phyloP scores from a whole-genome alignment of 2,888 invertebrate genomes.

The Spisula solida region DNA sequence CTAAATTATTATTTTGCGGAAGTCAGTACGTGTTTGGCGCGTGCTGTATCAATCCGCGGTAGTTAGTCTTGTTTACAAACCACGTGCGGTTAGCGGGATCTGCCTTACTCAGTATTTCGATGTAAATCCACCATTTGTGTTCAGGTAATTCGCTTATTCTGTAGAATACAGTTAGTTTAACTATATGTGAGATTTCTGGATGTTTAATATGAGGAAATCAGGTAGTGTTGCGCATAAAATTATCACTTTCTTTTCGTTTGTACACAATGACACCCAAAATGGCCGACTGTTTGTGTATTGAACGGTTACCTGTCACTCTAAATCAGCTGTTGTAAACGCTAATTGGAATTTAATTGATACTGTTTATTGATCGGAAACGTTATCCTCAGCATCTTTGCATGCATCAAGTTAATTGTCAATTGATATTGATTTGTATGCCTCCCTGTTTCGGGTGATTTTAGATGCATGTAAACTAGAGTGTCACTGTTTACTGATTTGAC shows the following conservation, averaged over 20 bases:
- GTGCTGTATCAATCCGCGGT: constrained; percentile 63
- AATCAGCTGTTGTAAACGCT: not conserved
- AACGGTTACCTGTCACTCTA: not conserved
- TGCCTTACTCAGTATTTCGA: not conserved
- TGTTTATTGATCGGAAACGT: not conserved
- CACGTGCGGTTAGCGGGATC: constrained; percentile 59
- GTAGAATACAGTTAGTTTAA: not conserved
- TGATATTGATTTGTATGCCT: not conserved
- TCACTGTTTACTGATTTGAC: not conserved
- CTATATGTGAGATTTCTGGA: not conserved
- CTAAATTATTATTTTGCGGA: constrained; percentile 6
- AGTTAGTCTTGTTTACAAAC: constrained; percentile 47
- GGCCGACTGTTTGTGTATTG: constrained; percentile 21
- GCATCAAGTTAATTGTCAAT: not conserved
- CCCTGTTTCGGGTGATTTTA: not conserved
- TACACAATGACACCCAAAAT: constrained; percentile 24
- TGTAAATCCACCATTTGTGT: constrained; percentile 43
- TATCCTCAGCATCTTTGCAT: not conserved
- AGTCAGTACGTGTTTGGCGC: constrained; percentile 59
- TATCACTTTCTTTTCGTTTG: constrained; percentile 27
- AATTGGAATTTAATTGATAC: constrained; percentile 17
- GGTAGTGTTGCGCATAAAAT: not conserved
- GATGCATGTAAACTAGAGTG: not conserved
- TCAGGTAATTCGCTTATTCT: not conserved
- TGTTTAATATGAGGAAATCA: not conserved